Evolutionary conservation across 2,113 vertebrate genomes (phyloP), one percentile per base, ranked within the genome.

Genomic region (Phyllopteryx taeniolatus): DNA sequence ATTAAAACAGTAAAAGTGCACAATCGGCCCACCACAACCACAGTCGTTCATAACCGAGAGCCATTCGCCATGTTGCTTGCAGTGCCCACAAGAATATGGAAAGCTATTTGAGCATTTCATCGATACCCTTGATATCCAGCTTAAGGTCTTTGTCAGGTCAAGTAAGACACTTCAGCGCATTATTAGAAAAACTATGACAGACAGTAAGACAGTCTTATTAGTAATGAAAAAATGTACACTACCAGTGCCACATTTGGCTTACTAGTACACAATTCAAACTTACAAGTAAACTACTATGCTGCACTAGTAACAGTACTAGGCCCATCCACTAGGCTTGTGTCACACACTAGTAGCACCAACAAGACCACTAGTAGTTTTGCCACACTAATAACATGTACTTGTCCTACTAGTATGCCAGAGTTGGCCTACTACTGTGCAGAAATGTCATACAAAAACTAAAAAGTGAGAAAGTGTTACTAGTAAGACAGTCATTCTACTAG

Each of bases 21-120:
- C 4, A 47, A 27, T 59, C 54, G 31, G 42, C 9, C 57, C 69
- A 51, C 49, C 20, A 56, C 2, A 5, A 4, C 20, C 17, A 68
- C 5, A 7, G 63, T 59, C 0, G 22, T 57, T 67, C 71, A 69
- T 43, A 68, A 20, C 20, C 61, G 13, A 59, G 17, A 33, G 73
- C 74, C 15, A 19, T 74, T 35, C 13, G 22, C 39, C 35, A 39
- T 6, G 78, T 83, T 87, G 85, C 47, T 79, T 84, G 72, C 84
- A 81, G 84, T 86, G 85, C 85, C 82, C 82, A 77, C 71, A 69
- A 68, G 77, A 75, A 4, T 17, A 61, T 61, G 59, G 31, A 35
- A 33, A 35, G 15, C 13, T 6, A 35, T 19, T 9, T 59, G 56
- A 27, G 27, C 10, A 59, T 56, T 22, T 31, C 27, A 59, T 59